Conservation (phyloP, 2,888 invertebrate genomes). For the Deilephila porcellus region DNA sequence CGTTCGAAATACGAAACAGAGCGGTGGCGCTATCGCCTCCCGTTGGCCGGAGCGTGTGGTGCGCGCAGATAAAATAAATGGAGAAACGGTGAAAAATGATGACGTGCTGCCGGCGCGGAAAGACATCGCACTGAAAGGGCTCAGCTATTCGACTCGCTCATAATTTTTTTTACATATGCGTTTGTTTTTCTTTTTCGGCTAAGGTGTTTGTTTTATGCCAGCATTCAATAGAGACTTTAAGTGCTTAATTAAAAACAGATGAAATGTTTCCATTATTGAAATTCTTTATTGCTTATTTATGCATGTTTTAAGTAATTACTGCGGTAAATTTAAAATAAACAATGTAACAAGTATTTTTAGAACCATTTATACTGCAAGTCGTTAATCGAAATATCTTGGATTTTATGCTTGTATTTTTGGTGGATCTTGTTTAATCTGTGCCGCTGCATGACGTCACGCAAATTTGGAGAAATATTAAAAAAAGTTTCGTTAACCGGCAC, state of each 20-base stretch:
- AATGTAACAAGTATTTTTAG: too few relatives aligned
- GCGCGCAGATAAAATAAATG: constrained; percentile 84
- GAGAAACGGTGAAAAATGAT: constrained; percentile 83
- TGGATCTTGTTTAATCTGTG: constrained; percentile 3
- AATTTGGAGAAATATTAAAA: constrained; percentile 22
- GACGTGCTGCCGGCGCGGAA: constrained; percentile 77
- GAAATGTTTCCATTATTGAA: background rate
- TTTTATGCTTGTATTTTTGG: constrained; percentile 15
- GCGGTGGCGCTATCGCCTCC: constrained; percentile 32
- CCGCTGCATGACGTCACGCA: constrained; percentile 15
- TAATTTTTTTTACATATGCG: constrained; percentile 48
- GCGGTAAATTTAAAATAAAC: background rate
- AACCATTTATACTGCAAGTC: background rate
- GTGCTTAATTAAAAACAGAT: background rate
- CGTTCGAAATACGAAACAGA: constrained; percentile 74
- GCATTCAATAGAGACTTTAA: background rate
- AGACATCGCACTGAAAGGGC: constrained; percentile 72
- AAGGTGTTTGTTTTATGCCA: constrained; percentile 18
- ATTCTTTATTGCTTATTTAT: background rate
- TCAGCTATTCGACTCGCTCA: constrained; percentile 64
- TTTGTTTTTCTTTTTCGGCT: constrained; percentile 47
- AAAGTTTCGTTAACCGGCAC: constrained; percentile 25
- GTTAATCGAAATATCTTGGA: background rate
- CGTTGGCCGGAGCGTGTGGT: constrained; percentile 69
- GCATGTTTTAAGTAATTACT: background rate